Evolutionary conservation across 2,888 invertebrate genomes (phyloP), one percentile per base, ranked within the genome.

Genomic region (Sinotaia quadrata): DNA sequence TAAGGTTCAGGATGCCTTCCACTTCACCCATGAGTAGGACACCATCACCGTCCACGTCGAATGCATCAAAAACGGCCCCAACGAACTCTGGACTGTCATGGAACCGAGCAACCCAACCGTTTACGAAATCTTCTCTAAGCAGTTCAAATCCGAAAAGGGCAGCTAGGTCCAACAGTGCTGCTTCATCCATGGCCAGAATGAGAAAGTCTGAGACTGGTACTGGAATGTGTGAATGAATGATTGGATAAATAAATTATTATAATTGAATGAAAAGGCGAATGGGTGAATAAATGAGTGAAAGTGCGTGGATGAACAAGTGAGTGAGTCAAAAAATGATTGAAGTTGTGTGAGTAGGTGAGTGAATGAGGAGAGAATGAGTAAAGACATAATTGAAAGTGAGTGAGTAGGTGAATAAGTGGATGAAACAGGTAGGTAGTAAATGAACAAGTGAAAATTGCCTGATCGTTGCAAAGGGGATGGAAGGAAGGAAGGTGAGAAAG

Each of bases 281-380:
- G 29, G 12, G 41, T 51, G 37, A 33, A 54, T 54, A 2, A 33
- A 24, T 18, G 18, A 27, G 24, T 47, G n/a, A 47, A 49, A 61
- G 21, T 47, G 61, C 4, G 41, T 8, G 47, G 34, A 8, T 36
- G 36, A 58, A 7, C 27, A 31, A 56, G 7, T 29, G 29, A 27
- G 5, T 31, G 56, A 27, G 27, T 5, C 33, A 36, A 10, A 37
- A 29, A 41, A 44, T 41, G 24, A 27, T 8, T 41, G 59, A 59
- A 31, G 29, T 15, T 41, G 59, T 21, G 44, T 27, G 34, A 59
- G 59, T 41, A 44, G 41, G 59, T 21, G 59, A 59, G 41, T 41
- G 59, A 2, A 1, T 27, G 59, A 37, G 41, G 18, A 29, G 24
- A 31, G 29, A 27, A 59, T 37, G 41, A 10, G 10, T 7, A 21